Evolutionary conservation across 1,140 invertebrate genomes (phyloP), one percentile per base, ranked within the genome.

Genomic region (Epicauta chinensis): DNA sequence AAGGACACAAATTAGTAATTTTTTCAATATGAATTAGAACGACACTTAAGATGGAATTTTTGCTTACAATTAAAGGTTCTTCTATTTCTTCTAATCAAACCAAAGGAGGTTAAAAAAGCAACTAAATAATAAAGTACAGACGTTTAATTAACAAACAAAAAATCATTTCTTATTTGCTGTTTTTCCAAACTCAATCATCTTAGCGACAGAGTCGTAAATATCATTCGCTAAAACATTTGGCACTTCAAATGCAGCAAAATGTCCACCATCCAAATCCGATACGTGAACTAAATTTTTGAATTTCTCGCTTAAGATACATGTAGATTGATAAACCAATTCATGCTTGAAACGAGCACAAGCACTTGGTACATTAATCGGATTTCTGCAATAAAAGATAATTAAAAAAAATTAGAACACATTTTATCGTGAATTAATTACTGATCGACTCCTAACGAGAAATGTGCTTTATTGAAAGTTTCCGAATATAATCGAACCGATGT

Each of bases 221-320:
- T 92, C 89, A 9, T 82, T 75, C 3, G 83, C 79, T 1, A 93
- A 56, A 6, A 80, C 59, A 59, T 82, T 61, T 0, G 91, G 91
- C 36, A 83, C 78, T 67, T 95, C 87, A 50, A 93, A 78, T 0
- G 87, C 89, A 1, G 85, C 83, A 66, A 93, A 95, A 71, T 95
- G 91, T 2, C 92, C 92, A 5, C 89, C 90, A 4, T 79, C 73
- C 15, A 55, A 58, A 42, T 83, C 74, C 1, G 75, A 82, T 2
- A 76, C 76, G 38, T 82, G 78, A 5, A 87, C 69, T 7, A 88
- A 52, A 62, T 87, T 85, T 0, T 57, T 61, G 61, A 74, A 87
- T 59, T 77, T 83, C 1, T 77, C 71, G 36, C 72, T 66, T 1
- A 87, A 56, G 15, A 82, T 60, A 41, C 71, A 76, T 37, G 83